Conservation (phyloP, 2,113 vertebrate species). For the Steatornis caripensis region DNA sequence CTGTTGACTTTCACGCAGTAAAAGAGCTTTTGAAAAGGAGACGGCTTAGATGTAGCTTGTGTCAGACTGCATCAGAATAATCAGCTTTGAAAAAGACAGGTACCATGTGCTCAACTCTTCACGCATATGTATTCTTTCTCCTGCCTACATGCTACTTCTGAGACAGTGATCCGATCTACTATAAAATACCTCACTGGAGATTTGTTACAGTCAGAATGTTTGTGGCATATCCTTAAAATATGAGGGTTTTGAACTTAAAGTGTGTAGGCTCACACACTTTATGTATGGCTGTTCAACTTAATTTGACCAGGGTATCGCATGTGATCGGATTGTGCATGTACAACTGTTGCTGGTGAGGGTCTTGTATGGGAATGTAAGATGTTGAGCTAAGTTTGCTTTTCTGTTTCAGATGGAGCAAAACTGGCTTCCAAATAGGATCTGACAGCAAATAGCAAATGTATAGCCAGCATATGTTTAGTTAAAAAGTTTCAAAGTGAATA, state of each 20-base stretch:
- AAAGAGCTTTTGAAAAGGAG: neutral
- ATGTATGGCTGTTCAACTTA: neutral
- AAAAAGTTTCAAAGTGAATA: neutral
- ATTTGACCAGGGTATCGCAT: accelerated
- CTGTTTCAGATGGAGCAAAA: neutral
- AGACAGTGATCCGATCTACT: neutral
- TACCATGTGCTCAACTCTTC: neutral
- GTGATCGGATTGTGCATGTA: accelerated
- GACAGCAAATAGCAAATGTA: neutral
- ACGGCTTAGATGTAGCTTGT: neutral
- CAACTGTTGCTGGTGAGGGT: neutral
- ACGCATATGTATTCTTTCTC: neutral
- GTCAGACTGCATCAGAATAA: neutral
- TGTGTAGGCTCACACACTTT: accelerated
- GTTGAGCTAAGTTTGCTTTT: neutral
- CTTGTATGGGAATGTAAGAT: neutral
- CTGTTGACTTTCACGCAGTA: neutral
- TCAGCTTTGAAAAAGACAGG: neutral
- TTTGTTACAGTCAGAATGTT: neutral
- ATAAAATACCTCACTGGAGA: accelerated
- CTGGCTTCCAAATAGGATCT: neutral
- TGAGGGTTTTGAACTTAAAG: neutral
- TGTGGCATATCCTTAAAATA: neutral
- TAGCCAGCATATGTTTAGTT: accelerated
- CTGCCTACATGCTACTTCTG: neutral